phyloP scores from a whole-genome alignment of 2,888 invertebrate genomes.

The Cephus sareptanus region DNA sequence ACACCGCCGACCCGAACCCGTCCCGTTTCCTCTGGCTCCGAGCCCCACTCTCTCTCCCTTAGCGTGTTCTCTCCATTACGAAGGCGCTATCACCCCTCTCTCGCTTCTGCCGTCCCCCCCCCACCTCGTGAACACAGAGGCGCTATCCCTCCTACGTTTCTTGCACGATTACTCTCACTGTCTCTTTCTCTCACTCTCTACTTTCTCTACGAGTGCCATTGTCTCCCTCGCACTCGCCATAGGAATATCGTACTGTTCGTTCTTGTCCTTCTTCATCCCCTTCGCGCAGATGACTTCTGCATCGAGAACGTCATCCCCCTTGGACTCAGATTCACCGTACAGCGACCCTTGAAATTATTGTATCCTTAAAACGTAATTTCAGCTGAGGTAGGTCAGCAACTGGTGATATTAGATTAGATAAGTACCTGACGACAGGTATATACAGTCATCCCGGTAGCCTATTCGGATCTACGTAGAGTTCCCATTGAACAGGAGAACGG shows the following conservation, averaged over 20 bases:
- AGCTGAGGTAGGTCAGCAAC: conserved; percentile 53
- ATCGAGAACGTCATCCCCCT: not conserved
- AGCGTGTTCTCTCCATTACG: conserved; percentile 8
- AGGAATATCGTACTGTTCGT: not conserved
- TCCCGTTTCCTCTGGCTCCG: not conserved
- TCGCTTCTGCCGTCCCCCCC: not conserved
- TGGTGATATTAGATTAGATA: not conserved
- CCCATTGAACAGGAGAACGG: not conserved
- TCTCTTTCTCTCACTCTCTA: not conserved
- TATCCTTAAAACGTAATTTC: conserved; percentile 44
- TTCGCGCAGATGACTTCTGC: not conserved
- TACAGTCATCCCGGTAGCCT: not conserved
- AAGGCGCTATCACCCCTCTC: conserved; percentile 17
- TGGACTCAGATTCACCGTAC: not conserved
- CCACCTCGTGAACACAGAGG: not conserved
- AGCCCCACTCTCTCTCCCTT: conserved; percentile 19
- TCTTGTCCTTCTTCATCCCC: not conserved
- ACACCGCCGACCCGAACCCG: not conserved
- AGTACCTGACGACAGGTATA: not conserved
- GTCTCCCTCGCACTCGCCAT: conserved; percentile 6
- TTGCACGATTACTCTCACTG: conserved; percentile 1
- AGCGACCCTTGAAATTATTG: conserved; percentile 42
- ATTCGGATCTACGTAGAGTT: not conserved
- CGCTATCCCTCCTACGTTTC: not conserved
- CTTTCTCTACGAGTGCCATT: not conserved